phyloP scores from a whole-genome alignment of 2,113 vertebrate genomes.

The Pristiophorus japonicus region DNA sequence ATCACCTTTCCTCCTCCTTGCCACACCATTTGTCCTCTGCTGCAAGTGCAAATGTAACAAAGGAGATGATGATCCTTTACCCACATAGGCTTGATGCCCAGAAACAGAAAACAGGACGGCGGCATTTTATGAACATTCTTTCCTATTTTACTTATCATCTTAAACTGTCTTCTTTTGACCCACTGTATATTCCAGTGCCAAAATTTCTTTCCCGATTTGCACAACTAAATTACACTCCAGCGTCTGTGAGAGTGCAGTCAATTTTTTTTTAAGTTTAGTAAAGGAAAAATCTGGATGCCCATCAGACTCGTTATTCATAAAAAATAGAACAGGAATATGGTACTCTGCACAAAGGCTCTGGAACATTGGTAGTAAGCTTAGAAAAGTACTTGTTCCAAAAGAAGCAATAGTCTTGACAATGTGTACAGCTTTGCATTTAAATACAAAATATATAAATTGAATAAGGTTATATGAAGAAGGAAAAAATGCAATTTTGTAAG shows the following conservation, averaged over 20 bases:
- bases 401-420: background rate
- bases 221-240: background rate
- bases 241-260: background rate
- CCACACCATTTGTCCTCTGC: slow-evolving; percentile 92
- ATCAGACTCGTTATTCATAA: background rate
- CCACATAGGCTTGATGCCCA: slow-evolving; percentile 73
- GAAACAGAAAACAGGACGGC: background rate
- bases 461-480: background rate
- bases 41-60: slow-evolving; percentile 98
- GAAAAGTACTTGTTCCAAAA: background rate
- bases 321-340: no score
- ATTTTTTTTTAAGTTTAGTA: background rate
- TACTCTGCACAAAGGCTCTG: slow-evolving; percentile 12
- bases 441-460: background rate
- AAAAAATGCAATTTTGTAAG: background rate
- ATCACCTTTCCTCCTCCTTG: slow-evolving; percentile 89
- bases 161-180: slow-evolving; percentile 57
- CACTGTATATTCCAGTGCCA: slow-evolving; percentile 50
- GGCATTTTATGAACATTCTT: background rate
- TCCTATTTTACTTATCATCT: slow-evolving; percentile 39
- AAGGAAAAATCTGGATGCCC: background rate
- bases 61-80: slow-evolving; percentile 90
- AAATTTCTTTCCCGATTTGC: background rate
- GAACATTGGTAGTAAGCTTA: background rate
- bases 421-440: slow-evolving; percentile 6